Evolutionary conservation across 2,888 invertebrate genomes (phyloP), one percentile per base, ranked within the genome.

Genomic region (Leptothorax acervorum): DNA sequence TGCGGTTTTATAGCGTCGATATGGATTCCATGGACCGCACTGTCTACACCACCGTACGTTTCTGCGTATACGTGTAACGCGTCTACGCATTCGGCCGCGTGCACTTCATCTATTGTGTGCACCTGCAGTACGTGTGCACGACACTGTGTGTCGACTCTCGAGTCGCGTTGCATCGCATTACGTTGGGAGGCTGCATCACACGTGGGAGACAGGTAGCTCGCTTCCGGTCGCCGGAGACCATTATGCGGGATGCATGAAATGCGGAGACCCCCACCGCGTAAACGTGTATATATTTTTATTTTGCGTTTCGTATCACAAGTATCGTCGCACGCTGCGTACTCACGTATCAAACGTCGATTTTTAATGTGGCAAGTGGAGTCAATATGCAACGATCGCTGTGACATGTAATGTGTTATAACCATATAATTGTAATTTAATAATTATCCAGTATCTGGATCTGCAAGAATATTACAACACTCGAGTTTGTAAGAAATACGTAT

Each of bases 161-260:
- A 68, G 78, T 39, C 62, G 73, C 31, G 66, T 60, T 83, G 66
- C 83, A 82, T 85, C 75, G 82, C 82, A 66, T 85, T 87, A 87
- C 86, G 87, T 86, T 66, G 86, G 92, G 94, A 93, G 92, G 94
- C 93, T 93, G 93, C 90, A 90, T 89, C 91, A 91, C 90, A 94
- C 93, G 94, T 94, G 93, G 94, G 93, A 93, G 94, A 94, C 93
- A 94, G 93, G 93, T 93, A 93, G 93, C 91, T 92, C 90, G 89
- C 93, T 94, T 94, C 94, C 94, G 93, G 92, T 85, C 92, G 91
- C 85, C 82, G 66, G 63, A 63, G 86, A 82, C 82, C 82, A 88
- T 85, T 86, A 71, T 85, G 86, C 70, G 68, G 83, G 79, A 88
- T 84, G 87, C 92, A 81, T 83, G 79, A 82, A 74, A 73, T 45